These are phyloP conservation scores for Thaumatotibia leucotreta DNA, from an alignment of 1,140 invertebrate species.

Conservation along the genomic window DNA sequence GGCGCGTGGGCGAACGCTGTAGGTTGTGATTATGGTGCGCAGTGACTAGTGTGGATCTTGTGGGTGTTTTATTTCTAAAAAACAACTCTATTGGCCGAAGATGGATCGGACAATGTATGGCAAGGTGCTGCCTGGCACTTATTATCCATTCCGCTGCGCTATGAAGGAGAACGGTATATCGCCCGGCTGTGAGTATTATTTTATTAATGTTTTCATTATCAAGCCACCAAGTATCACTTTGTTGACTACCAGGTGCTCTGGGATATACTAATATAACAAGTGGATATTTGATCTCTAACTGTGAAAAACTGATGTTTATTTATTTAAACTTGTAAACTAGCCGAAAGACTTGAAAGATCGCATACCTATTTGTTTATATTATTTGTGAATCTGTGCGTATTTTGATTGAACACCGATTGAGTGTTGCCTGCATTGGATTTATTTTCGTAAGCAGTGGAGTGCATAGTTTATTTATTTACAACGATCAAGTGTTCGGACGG, in stretches of 20 bases:
- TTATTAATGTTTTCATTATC: constrained; percentile 27
- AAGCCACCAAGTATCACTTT: background rate
- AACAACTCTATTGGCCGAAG: constrained; percentile 53
- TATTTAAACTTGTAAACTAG: background rate
- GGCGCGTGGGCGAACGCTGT: constrained; percentile 46
- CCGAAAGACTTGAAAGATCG: too few relatives aligned
- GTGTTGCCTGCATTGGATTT: constrained; percentile 32
- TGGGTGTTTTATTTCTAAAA: constrained; percentile 64
- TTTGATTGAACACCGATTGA: constrained; percentile 4
- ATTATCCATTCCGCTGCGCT: constrained; percentile 88
- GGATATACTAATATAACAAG: too few relatives aligned
- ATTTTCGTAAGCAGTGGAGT: constrained; percentile 47
- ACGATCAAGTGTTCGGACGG: constrained; percentile 19
- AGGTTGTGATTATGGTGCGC: constrained; percentile 67
- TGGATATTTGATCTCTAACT: background rate
- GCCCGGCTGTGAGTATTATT: constrained; percentile 87
- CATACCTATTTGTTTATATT: constrained; percentile 6
- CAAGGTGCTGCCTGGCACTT: constrained; percentile 86
- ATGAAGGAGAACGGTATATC: constrained; percentile 86
- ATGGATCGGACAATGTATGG: constrained; percentile 93
- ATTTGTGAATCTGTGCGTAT: background rate
- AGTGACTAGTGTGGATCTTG: constrained; percentile 48
- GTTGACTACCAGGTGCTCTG: background rate
- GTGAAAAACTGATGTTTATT: background rate
- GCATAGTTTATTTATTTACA: constrained; percentile 46